Conservation (phyloP, 2,797 vertebrate genomes). For the Rhodeus uyekii region DNA sequence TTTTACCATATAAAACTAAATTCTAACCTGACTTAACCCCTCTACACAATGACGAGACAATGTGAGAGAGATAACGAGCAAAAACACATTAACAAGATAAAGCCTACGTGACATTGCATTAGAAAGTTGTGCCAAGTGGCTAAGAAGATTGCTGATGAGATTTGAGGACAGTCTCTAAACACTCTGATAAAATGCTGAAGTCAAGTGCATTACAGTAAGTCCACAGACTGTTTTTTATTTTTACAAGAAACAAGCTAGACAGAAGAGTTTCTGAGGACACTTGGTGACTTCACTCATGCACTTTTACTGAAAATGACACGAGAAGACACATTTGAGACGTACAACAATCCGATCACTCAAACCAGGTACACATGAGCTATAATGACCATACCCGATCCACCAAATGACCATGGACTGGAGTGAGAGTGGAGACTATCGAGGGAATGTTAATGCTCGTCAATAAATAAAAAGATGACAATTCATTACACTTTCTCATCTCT, state of each 20-base stretch:
- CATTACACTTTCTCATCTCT: no score
- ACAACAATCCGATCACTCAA: background rate
- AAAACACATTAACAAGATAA: conserved; percentile 19
- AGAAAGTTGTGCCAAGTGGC: conserved; percentile 6
- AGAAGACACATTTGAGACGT: background rate
- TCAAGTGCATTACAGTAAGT: background rate
- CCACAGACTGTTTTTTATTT: background rate
- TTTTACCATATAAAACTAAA: background rate
- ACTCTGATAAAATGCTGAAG: background rate
- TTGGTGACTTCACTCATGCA: background rate
- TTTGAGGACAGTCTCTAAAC: background rate
- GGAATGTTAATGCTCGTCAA: no score
- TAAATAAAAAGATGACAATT: no score
- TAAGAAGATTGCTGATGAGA: conserved; percentile 14
- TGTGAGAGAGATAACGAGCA: conserved; percentile 47
- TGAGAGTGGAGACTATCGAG: background rate
- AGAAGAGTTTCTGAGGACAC: background rate
- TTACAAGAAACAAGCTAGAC: background rate
- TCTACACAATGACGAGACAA: background rate
- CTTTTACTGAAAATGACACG: background rate
- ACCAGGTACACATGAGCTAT: background rate
- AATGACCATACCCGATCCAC: background rate
- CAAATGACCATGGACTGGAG: background rate
- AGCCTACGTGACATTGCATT: background rate
- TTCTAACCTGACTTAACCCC: background rate